Percentiles rank a stretch among this genome's conserved stretches.
Evolutionary conservation across 1,140 invertebrate species (phyloP).

Genomic region (Drosophila subobscura): DNA sequence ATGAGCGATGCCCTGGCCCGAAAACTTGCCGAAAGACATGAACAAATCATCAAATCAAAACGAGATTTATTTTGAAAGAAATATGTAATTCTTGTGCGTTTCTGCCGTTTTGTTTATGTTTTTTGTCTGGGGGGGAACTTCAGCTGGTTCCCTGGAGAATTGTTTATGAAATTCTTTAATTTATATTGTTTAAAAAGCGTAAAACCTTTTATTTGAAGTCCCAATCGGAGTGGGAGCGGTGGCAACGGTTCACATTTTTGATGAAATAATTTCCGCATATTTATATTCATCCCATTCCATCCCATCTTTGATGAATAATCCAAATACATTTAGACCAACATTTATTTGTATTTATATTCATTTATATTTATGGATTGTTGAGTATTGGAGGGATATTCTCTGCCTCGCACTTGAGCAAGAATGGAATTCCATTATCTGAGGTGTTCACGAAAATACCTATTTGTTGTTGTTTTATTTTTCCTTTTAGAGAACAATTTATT

Average conservation of each 20-base stretch:
- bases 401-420: too few species aligned
- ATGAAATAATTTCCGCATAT: too few species aligned
- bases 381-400: background rate
- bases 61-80: constrained; percentile 39
- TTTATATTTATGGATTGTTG: too few species aligned
- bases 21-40: constrained; percentile 46
- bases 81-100: constrained; percentile 31
- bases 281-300: too few species aligned
- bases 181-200: constrained; percentile 8
- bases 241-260: too few species aligned
- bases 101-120: constrained; percentile 33
- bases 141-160: constrained; percentile 24
- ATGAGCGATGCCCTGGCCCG: constrained; percentile 35
- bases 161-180: constrained; percentile 40
- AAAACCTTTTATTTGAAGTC: too few species aligned
- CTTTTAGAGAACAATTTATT: constrained; percentile 18
- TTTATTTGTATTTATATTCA: too few species aligned
- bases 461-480: background rate
- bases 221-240: too few species aligned
- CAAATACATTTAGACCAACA: too few species aligned
- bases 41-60: constrained; percentile 53
- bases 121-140: constrained; percentile 10
- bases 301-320: too few species aligned
- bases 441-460: constrained; percentile 8
- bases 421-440: constrained; percentile 15